Evolutionary conservation across 2,888 invertebrate genomes (phyloP), one percentile per base, ranked within the genome.

Genomic region (Nyleta sp.): DNA sequence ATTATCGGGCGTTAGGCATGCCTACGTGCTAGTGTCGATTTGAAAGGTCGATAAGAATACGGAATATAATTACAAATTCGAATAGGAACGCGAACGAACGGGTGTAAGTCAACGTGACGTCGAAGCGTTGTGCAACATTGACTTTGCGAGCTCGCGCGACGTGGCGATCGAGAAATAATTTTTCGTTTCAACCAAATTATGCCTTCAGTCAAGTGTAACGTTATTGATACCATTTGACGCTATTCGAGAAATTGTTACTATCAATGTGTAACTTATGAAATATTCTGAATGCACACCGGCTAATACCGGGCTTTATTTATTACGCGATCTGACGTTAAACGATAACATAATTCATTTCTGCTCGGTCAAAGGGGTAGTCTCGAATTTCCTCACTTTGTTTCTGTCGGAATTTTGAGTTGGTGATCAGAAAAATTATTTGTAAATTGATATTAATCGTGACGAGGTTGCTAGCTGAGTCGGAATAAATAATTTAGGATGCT

Each of bases 11-110:
- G 84, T 84, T 82, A 83, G 76, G 57, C 73, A 71, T 78, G 74
- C 76, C 78, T 80, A 80, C 73, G 77, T 71, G 74, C 68, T 60
- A 67, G 78, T 68, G 65, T 68, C 78, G 87, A 87, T 87, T 87
- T 83, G 87, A 87, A 87, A 87, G 87, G 87, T 83, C 84, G 87
- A 87, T 87, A 87, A 87, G 84, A 79, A 82, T 79, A 81, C 79
- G 84, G 85, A 86, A 85, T 86, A 87, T 86, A 87, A 87, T 87
- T 87, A 83, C 83, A 85, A 87, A 85, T 87, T 87, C 84, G 84
- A 85, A 84, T 84, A 83, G 75, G 76, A 78, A 80, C 80, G 74
- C 67, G 31, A 67, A 64, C 60, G 71, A 80, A 80, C 64, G 71
- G 78, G 75, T 72, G 70, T 76, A 65, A 76, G 71, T 73, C 64